Evolutionary conservation across 92 coral and sea anemone species (phyloP).

Genomic region (Micromussa lordhowensis): DNA sequence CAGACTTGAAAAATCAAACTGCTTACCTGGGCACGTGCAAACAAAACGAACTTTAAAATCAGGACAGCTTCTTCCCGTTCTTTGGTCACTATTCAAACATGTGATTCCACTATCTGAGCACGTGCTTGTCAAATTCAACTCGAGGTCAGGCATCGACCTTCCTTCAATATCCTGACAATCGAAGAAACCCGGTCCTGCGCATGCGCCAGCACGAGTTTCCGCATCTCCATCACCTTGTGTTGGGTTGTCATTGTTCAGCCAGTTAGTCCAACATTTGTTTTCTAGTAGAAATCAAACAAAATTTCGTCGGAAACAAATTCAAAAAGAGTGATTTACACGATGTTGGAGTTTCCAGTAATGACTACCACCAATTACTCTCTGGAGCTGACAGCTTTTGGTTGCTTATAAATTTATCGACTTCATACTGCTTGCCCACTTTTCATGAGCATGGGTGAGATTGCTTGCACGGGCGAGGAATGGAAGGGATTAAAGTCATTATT

Average conservation of each 20-base stretch:
- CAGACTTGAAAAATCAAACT: background rate
- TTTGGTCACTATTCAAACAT: constrained; percentile 85
- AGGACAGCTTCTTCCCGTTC: constrained; percentile 65
- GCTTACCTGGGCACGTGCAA: constrained; percentile 88
- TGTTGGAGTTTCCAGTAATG: no score
- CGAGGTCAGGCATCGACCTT: constrained; percentile 70
- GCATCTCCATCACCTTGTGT: constrained; percentile 73
- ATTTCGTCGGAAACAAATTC: background rate
- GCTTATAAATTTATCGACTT: no score
- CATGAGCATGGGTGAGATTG: no score
- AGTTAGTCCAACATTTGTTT: constrained; percentile 91
- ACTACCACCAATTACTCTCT: no score
- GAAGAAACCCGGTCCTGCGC: constrained; percentile 70
- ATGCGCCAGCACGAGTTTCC: constrained; percentile 73
- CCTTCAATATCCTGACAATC: constrained; percentile 90
- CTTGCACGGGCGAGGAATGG: no score
- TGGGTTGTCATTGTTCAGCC: constrained; percentile 85
- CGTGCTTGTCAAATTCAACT: constrained; percentile 64
- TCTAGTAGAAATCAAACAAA: constrained; percentile 29
- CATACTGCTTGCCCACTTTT: no score
- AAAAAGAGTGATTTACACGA: no score
- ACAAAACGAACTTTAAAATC: constrained; percentile 93
- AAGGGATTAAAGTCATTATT: no score
- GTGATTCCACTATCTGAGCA: constrained; percentile 84
- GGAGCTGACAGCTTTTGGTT: no score